Conservation (phyloP, 1,140 invertebrate species). For the Drosophila melanica region DNA sequence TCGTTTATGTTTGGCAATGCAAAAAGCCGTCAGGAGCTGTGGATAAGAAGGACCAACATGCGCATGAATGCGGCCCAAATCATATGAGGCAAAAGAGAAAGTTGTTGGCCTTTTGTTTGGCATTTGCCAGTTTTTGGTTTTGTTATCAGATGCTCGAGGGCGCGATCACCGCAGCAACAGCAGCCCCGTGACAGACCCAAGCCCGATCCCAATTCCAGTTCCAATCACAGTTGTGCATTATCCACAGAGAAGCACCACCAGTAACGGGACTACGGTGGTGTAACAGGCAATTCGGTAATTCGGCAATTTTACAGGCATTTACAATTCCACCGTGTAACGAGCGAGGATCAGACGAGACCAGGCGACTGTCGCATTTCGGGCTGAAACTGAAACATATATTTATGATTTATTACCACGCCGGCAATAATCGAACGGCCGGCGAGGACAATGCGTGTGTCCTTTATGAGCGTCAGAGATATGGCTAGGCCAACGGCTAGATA, state of each 20-base stretch:
- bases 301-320: constrained; percentile 77
- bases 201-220: constrained; percentile 18
- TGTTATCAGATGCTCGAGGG: constrained; percentile 80
- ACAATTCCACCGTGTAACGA: constrained; percentile 79
- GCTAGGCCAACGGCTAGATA: constrained; percentile 42
- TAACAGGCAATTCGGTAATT: constrained; percentile 44
- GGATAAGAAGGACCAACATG: neutral
- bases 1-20: constrained; percentile 62
- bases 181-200: constrained; percentile 28
- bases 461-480: constrained; percentile 19
- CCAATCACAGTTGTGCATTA: constrained; percentile 28
- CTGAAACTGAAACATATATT: constrained; percentile 74
- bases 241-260: constrained; percentile 31
- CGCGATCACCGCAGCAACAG: constrained; percentile 62
- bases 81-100: constrained; percentile 71
- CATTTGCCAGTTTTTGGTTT: constrained; percentile 71
- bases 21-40: neutral
- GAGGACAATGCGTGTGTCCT: constrained; percentile 64
- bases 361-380: constrained; percentile 43
- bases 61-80: constrained; percentile 43
- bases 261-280: neutral
- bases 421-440: constrained; percentile 71
- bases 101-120: constrained; percentile 70
- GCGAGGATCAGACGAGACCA: constrained; percentile 25
- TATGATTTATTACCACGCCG: constrained; percentile 79